Evolutionary conservation across 2,888 invertebrate genomes (phyloP).

Genomic region (Conomelus anceps): DNA sequence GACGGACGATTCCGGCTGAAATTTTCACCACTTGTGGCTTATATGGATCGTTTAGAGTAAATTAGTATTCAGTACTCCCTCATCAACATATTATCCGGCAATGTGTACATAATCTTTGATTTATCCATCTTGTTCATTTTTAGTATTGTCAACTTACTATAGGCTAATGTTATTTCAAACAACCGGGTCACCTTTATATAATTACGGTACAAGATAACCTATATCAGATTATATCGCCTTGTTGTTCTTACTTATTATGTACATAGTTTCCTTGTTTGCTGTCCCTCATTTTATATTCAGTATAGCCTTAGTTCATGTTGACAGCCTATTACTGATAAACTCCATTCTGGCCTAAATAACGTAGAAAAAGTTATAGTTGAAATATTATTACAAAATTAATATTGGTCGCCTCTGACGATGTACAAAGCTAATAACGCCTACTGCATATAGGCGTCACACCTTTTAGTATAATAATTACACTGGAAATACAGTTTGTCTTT

Average conservation of each 20-base stretch:
- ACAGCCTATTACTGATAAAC: not conserved
- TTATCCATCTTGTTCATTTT: not conserved
- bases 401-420: not conserved
- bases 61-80: no score
- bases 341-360: not conserved
- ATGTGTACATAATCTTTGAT: not conserved
- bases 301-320: not conserved
- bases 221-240: not conserved
- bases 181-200: not conserved
- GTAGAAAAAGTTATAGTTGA: no score
- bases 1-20: not conserved
- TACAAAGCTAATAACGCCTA: not conserved
- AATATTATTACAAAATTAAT: not conserved
- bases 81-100: not conserved
- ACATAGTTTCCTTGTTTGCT: not conserved
- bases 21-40: no score
- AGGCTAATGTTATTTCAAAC: not conserved
- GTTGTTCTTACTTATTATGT: not conserved
- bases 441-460: not conserved
- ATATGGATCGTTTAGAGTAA: not conserved
- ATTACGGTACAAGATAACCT: not conserved
- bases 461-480: not conserved
- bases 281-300: not conserved
- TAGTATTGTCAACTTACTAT: not conserved
- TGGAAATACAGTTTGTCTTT: not conserved